A percentile compares a stretch with the other conserved stretches of the same genome.
phyloP scores from a whole-genome alignment of 1,140 invertebrate species.

The Charaxes varanes region DNA sequence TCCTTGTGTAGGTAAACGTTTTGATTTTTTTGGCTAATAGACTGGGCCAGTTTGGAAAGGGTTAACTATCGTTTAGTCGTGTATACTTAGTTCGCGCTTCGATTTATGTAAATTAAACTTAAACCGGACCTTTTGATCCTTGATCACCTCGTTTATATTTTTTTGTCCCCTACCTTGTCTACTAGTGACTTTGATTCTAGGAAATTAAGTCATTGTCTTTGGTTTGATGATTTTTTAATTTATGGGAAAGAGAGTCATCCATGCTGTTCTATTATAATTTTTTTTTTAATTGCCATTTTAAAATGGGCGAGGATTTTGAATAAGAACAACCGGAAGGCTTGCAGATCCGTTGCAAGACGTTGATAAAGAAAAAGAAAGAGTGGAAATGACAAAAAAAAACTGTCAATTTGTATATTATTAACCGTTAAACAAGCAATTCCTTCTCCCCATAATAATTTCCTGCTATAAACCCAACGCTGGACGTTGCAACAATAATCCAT shows the following conservation, averaged over 20 bases:
- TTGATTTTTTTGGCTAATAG: constrained; percentile 2
- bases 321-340: too few relatives aligned
- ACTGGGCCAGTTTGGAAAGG: constrained; percentile 24
- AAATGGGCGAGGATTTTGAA: too few relatives aligned
- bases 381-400: too few relatives aligned
- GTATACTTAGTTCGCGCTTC: constrained; percentile 59
- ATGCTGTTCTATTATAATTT: too few relatives aligned
- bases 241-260: constrained; percentile 4
- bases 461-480: constrained; percentile 2
- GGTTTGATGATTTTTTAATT: constrained; percentile 15
- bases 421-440: too few relatives aligned
- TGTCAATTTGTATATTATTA: too few relatives aligned
- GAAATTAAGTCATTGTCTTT: constrained; percentile 14
- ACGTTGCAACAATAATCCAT: constrained; percentile 36
- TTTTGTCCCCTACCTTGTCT: constrained; percentile 9
- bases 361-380: too few relatives aligned
- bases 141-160: constrained; percentile 10
- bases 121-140: constrained; percentile 35
- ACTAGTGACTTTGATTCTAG: constrained; percentile 8
- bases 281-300: too few relatives aligned
- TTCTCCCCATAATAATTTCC: background rate
- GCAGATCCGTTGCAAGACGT: too few relatives aligned
- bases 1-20: too few relatives aligned
- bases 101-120: constrained; percentile 48
- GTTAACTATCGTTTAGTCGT: constrained; percentile 36